Base-by-base conservation (phyloP, 2,888 invertebrate species). In the Thymelicus lineola region DNA sequence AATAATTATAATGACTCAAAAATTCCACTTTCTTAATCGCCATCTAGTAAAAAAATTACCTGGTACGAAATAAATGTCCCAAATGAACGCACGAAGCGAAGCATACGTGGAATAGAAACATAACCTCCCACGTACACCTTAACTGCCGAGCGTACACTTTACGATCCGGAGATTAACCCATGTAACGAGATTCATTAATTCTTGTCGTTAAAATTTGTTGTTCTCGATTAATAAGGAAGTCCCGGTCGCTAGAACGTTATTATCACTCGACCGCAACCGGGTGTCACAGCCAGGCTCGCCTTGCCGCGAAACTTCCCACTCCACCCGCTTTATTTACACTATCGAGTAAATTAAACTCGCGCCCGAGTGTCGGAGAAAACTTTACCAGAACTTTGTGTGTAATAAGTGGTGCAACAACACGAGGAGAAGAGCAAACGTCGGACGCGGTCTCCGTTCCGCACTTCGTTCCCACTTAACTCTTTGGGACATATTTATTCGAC, bases 191-290 rank as follows among this genome's bases (percentile, higher is more conserved):
- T 93, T 93, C 94, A 94, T 94, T 94, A 94, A 94, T 94, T 94
- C 93, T 93, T 94, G 94, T 94, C 94, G 94, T 94, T 94, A 94
- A 94, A 94, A 94, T 94, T 94, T 94, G 94, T 94, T 93, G 94
- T 94, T 92, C 93, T 91, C 94, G 92, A 94, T 94, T 94, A 94
- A 94, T 94, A 94, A 94, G 93, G 92, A 92, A 89, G 90, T 87
- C 90, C 87, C 87, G 84, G 84, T 85, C 83, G 86, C 86, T 83
- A 84, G 85, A 82, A 90, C 90, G 91, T 93, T 93, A 93, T 93
- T 93, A 91, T 91, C 92, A 88, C 86, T 87, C 85, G 90, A 90
- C 93, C 92, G 88, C 91, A 88, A 86, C 83, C 83, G 83, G 75
- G 74, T 69, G 79, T 68, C 78, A 74, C 75, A 72, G 74, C 83